Base-by-base conservation (phyloP, 2,888 invertebrate species). In the Clepsis dumicolana region DNA sequence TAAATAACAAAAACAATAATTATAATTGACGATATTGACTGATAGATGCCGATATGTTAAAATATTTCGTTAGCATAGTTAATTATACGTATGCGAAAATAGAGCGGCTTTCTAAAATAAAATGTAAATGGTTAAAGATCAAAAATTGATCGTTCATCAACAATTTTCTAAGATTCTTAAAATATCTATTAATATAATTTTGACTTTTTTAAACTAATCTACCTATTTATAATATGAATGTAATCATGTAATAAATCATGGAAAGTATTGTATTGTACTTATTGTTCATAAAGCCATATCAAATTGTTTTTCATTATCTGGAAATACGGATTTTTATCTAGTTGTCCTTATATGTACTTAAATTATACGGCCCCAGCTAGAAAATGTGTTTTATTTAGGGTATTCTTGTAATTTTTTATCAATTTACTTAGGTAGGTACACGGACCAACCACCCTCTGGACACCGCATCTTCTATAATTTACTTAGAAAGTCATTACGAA, bases 291-390 rank as follows among this genome's bases (percentile, higher is more conserved):
- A 85, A 90, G 86, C 85, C 90, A 91, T 91, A 92, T 91, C 90
- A 90, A 72, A 86, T 88, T 89, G 86, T 88, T 91, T 90, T 89
- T 89, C 86, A 85, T 89, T 87, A 85, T 90, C 87, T 88, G 88
- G 84, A 87, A 63, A 83, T 84, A 84, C 84, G 88, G 83, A 86
- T 86, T 88, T 89, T 91, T 90, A 90, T 89, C 88, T 89, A 90
- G 89, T 89, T 91, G 87, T 90, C 88, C 89, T 83, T 83, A 77
- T 86, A 85, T 84, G 85, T 90, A 88, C 87, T 91, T 88, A 74
- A 87, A 92, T 89, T 92, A 93, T 89, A 93, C 81, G 82, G 84
- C 87, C 89, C 90, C 89, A 89, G 89, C 74, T 69, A 77, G 73
- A 65, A 38, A 61, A 68, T 61, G 72, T 75, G 73, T 86, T 82